These are phyloP conservation scores for Hedya salicella DNA, from an alignment of 2,888 invertebrate genomes.

Conservation along the genomic window DNA sequence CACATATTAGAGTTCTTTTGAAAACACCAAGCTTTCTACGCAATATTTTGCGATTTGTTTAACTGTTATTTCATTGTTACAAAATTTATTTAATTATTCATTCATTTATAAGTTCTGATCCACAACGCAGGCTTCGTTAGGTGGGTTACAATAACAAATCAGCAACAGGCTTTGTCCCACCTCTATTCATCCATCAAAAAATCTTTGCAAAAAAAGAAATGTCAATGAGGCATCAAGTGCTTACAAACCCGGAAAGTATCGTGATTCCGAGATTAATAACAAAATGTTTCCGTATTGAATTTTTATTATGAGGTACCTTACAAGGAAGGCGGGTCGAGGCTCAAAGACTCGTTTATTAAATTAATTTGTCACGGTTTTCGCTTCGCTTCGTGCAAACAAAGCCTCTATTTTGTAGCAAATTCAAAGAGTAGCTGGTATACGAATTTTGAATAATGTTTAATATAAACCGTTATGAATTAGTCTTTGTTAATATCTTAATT, in stretches of 20 bases:
- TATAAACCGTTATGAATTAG: slow-evolving; percentile 18
- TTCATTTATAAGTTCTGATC: too few species aligned
- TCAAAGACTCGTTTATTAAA: slow-evolving; percentile 52
- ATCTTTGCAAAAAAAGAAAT: too few species aligned
- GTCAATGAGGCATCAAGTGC: too few species aligned
- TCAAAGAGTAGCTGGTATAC: slow-evolving; percentile 42
- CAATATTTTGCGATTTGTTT: too few species aligned
- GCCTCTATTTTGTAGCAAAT: slow-evolving; percentile 49
- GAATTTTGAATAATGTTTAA: slow-evolving; percentile 33
- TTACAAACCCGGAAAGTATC: slow-evolving; percentile 6
- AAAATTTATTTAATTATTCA: too few species aligned
- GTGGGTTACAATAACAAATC: too few species aligned
- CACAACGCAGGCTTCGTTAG: too few species aligned
- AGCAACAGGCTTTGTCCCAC: too few species aligned
- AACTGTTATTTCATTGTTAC: too few species aligned
- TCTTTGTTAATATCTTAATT: slow-evolving; percentile 14
- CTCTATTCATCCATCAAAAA: too few species aligned
- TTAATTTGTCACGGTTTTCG: slow-evolving; percentile 53
- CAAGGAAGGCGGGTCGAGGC: slow-evolving; percentile 33
- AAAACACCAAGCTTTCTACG: too few species aligned
- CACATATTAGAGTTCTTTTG: too few species aligned
- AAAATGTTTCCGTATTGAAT: slow-evolving; percentile 27
- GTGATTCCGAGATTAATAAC: slow-evolving; percentile 6
- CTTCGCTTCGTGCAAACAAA: slow-evolving; percentile 49
- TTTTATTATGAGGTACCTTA: slow-evolving; percentile 27